phyloP scores from a whole-genome alignment of 1,140 invertebrate species.

The Trissolcus basalis region DNA sequence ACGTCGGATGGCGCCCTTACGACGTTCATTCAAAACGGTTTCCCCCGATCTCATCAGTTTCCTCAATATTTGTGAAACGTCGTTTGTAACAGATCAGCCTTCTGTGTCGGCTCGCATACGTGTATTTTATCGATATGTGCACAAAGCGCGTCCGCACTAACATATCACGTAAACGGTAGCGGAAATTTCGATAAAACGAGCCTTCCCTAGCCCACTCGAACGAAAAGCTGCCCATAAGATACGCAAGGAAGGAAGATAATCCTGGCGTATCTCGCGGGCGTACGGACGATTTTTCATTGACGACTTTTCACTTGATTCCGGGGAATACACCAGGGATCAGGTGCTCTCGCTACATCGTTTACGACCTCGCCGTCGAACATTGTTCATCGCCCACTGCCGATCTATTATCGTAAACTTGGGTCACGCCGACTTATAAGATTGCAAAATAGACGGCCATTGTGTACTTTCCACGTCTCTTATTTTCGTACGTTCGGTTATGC shows the following conservation, averaged over 20 bases:
- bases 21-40: slow-evolving; percentile 29
- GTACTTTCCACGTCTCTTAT: slow-evolving; percentile 3
- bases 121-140: slow-evolving; percentile 36
- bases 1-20: slow-evolving; percentile 5
- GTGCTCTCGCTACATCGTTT: slow-evolving; percentile 54
- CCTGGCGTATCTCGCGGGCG: slow-evolving; percentile 47
- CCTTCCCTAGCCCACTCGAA: slow-evolving; percentile 25
- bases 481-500: no score
- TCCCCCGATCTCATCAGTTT: slow-evolving; percentile 37
- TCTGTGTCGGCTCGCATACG: slow-evolving; percentile 25
- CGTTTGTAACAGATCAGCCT: slow-evolving; percentile 37
- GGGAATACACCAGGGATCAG: slow-evolving; percentile 53
- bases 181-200: slow-evolving; percentile 55
- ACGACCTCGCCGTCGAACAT: slow-evolving; percentile 40
- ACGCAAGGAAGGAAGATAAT: slow-evolving; percentile 51
- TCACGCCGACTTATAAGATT: slow-evolving; percentile 49
- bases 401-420: slow-evolving; percentile 55
- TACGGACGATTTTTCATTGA: slow-evolving; percentile 57
- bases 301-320: slow-evolving; percentile 58
- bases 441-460: slow-evolving; percentile 39
- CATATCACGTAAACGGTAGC: slow-evolving; percentile 46
- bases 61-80: slow-evolving; percentile 46
- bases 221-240: slow-evolving; percentile 37
- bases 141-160: slow-evolving; percentile 44
- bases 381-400: slow-evolving; percentile 51